Evolutionary conservation across 2,113 vertebrate genomes (phyloP).

Genomic region (Lipophrys pholis): DNA sequence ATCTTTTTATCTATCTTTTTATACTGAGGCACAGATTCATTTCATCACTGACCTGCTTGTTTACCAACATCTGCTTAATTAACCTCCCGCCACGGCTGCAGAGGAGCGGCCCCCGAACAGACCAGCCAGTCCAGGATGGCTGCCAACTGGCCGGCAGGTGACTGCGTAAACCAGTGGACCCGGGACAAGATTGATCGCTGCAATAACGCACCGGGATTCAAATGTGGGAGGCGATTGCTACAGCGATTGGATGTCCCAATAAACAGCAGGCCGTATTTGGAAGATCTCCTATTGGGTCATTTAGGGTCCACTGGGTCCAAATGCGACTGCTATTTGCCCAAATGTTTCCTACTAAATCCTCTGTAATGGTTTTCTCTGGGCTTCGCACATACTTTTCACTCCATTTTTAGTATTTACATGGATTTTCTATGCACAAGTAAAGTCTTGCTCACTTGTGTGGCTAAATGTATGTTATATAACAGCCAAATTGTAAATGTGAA

Average conservation of each 20-base stretch:
- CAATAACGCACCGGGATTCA: constrained; percentile 66
- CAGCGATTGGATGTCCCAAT: constrained; percentile 65
- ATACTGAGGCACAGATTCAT: constrained; percentile 45
- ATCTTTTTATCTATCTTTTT: constrained; percentile 23
- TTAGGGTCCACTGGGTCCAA: constrained; percentile 52
- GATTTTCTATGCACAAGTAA: not conserved
- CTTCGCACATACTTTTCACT: not conserved
- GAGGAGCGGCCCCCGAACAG: constrained; percentile 51
- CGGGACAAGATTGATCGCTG: constrained; percentile 70
- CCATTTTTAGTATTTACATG: not conserved
- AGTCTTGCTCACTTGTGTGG: not conserved
- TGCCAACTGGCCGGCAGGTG: constrained; percentile 76
- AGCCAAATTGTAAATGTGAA: not conserved
- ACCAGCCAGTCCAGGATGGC: constrained; percentile 47
- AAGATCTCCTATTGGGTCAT: constrained; percentile 59
- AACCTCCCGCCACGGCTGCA: constrained; percentile 68
- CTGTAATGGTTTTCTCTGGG: too few relatives aligned
- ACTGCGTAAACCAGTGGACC: constrained; percentile 66
- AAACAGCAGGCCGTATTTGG: constrained; percentile 59
- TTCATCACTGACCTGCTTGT: constrained; percentile 72
- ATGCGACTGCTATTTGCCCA: constrained; percentile 57
- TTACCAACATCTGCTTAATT: constrained; percentile 82
- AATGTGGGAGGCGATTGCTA: constrained; percentile 65
- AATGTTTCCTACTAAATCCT: constrained; percentile 70
- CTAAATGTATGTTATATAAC: not conserved